Percentiles rank a stretch among this genome's conserved stretches.
Conservation (phyloP, 2,888 invertebrate species). For the Himalopsyche anomala region DNA sequence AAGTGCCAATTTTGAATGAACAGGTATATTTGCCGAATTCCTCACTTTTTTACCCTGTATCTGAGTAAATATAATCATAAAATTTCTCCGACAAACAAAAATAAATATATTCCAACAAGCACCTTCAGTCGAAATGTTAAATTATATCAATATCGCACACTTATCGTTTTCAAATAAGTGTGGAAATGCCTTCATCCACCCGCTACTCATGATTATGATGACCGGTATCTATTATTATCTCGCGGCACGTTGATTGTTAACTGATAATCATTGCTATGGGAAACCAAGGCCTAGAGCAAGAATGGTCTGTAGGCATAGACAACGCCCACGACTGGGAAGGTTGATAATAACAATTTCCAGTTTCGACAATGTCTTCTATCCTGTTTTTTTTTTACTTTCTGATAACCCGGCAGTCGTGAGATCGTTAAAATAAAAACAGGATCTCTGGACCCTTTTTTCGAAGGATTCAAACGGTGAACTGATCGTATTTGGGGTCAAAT, state of each 20-base stretch:
- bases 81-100: too few species aligned
- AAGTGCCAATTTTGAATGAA: too few species aligned
- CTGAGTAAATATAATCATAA: too few species aligned
- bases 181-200: too few species aligned
- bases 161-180: too few species aligned
- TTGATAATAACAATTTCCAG: slow-evolving; percentile 28
- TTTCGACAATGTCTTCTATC: slow-evolving; percentile 19
- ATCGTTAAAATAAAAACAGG: neutral
- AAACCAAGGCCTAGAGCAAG: neutral
- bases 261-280: neutral
- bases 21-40: too few species aligned
- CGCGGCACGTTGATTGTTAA: neutral
- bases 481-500: neutral
- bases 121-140: too few species aligned
- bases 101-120: too few species aligned
- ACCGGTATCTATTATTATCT: too few species aligned
- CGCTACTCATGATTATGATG: too few species aligned
- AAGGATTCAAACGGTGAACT: neutral
- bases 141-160: too few species aligned
- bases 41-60: too few species aligned
- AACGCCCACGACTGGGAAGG: neutral
- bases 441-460: neutral
- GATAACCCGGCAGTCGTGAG: neutral
- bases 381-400: neutral
- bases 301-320: neutral